phyloP scores from a whole-genome alignment of 2,888 invertebrate genomes.

The Imbricaverruca yamaguchii region DNA sequence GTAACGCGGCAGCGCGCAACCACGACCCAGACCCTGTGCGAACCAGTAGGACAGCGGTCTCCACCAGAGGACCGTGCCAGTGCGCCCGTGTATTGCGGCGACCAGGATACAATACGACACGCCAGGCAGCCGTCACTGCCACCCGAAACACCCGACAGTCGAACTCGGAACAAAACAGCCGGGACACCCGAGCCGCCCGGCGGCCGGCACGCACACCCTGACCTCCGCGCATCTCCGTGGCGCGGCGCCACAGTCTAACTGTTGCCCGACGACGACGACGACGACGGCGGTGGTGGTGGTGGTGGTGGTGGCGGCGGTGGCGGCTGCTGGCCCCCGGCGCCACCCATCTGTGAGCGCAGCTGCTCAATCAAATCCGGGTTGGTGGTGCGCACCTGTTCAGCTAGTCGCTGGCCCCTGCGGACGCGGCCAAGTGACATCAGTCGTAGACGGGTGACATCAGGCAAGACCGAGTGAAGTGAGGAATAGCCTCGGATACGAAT shows the following conservation, averaged over 20 bases:
- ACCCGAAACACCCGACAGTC: background rate
- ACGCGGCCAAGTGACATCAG: conserved; percentile 14
- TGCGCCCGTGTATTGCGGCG: background rate
- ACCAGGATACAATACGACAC: background rate
- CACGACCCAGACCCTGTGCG: no score
- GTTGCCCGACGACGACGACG: background rate
- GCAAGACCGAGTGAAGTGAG: no score
- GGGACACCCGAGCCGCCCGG: background rate
- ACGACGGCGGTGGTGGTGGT: background rate
- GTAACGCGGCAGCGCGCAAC: no score
- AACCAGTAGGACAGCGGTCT: no score
- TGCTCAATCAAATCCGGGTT: conserved; percentile 78
- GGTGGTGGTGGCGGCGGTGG: background rate
- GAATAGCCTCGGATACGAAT: no score
- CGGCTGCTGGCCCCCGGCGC: conserved; percentile 3
- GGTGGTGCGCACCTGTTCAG: conserved; percentile 68
- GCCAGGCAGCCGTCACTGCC: background rate
- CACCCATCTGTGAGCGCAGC: conserved; percentile 54
- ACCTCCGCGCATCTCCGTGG: background rate
- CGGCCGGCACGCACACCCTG: background rate
- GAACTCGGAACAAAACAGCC: background rate
- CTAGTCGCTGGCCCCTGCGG: conserved; percentile 67
- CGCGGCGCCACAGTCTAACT: background rate
- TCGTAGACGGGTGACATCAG: no score
- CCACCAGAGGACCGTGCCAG: no score